Percentiles rank a stretch among this genome's conserved stretches.
These are phyloP conservation scores for Pararge aegeria DNA, from an alignment of 1,140 invertebrate species.

Conservation along the genomic window DNA sequence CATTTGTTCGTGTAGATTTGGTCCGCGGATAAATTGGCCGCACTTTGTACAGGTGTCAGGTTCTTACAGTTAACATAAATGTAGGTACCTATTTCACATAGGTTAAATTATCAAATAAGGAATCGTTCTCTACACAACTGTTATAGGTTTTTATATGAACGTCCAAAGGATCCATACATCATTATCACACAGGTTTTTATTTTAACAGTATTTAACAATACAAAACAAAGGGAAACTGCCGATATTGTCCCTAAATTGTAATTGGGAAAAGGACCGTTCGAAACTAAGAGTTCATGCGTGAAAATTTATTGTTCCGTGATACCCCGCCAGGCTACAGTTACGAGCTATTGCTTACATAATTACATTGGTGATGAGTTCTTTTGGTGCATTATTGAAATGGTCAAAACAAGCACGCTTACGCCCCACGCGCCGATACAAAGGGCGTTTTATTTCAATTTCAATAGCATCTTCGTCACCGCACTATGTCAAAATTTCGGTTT, in stretches of 20 bases:
- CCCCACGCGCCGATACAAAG: constrained; percentile 45
- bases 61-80: too few species aligned
- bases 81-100: too few species aligned
- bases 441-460: constrained; percentile 23
- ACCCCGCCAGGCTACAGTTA: constrained; percentile 67
- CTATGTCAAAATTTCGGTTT: constrained; percentile 73
- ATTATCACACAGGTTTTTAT: too few species aligned
- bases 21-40: too few species aligned
- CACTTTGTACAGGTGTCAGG: too few species aligned
- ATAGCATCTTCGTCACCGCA: constrained; percentile 54
- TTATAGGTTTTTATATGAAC: too few species aligned
- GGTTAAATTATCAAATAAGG: too few species aligned
- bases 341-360: constrained; percentile 54
- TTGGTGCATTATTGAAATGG: constrained; percentile 55
- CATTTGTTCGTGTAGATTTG: too few species aligned
- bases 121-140: too few species aligned
- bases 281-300: constrained; percentile 38
- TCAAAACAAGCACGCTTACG: constrained; percentile 69
- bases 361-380: constrained; percentile 61
- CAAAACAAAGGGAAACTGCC: constrained; percentile 1
- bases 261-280: not conserved
- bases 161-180: too few species aligned
- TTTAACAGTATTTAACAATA: constrained; percentile 13
- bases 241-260: constrained; percentile 1
- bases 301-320: constrained; percentile 43